Conservation (phyloP, 2,113 vertebrate species). For the Craseonycteris thonglongyai region DNA sequence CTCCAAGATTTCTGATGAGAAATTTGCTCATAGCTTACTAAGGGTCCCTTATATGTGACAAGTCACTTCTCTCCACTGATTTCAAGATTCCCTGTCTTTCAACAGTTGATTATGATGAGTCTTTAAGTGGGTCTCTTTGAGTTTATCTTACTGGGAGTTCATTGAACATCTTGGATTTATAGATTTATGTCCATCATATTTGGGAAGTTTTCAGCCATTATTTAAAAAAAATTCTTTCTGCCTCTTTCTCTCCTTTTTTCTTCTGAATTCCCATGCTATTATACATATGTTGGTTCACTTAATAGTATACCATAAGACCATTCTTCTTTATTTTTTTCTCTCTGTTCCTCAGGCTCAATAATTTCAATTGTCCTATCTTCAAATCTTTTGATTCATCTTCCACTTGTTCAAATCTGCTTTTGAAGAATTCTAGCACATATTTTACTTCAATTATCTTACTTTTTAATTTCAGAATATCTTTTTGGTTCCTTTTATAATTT, state of each 20-base stretch:
- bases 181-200: neutral
- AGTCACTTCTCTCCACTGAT: no score
- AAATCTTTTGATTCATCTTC: neutral
- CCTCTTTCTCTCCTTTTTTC: neutral
- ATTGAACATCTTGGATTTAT: neutral
- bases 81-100: neutral
- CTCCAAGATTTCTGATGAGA: neutral
- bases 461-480: no score
- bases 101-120: neutral
- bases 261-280: neutral
- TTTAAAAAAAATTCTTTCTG: no score
- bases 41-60: no score
- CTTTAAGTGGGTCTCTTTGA: no score
- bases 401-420: neutral
- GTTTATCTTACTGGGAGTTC: neutral
- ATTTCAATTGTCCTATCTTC: no score
- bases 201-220: no score
- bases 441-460: neutral
- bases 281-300: neutral
- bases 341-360: no score
- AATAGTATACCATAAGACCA: neutral
- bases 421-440: neutral
- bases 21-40: neutral
- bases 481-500: no score
- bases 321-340: no score